Evolutionary conservation across 2,888 invertebrate genomes (phyloP).

Genomic region (Argyresthia goedartella): DNA sequence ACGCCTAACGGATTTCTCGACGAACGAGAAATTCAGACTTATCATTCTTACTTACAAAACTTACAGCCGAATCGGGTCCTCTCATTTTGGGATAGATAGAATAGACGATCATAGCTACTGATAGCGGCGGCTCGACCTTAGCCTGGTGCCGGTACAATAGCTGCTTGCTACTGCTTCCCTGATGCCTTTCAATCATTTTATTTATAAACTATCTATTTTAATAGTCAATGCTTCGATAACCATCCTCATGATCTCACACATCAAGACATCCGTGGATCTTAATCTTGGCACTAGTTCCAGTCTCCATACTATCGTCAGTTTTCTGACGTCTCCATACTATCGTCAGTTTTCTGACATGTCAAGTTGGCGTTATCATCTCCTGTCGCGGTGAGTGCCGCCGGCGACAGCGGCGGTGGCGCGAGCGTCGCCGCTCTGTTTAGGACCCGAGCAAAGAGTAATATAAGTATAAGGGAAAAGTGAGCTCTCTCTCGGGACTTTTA

Average conservation of each 20-base stretch:
- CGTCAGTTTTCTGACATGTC: not conserved
- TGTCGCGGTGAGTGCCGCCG: not conserved
- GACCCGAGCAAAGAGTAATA: no score
- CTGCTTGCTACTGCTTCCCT: not conserved
- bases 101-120: no score
- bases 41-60: no score
- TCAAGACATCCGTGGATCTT: not conserved
- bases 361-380: not conserved
- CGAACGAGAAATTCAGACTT: no score
- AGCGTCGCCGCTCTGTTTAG: not conserved
- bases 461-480: no score
- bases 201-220: not conserved
- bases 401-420: not conserved
- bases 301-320: no score
- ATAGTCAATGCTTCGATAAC: not conserved
- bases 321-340: not conserved
- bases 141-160: no score
- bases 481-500: no score
- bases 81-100: no score
- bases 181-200: not conserved
- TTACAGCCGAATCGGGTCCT: no score
- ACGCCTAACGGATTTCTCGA: no score
- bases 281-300: not conserved
- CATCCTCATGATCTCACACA: not conserved
- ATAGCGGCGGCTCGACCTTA: no score